These are phyloP conservation scores for Hymenopus coronatus DNA, from an alignment of 2,888 invertebrate species.

Conservation along the genomic window DNA sequence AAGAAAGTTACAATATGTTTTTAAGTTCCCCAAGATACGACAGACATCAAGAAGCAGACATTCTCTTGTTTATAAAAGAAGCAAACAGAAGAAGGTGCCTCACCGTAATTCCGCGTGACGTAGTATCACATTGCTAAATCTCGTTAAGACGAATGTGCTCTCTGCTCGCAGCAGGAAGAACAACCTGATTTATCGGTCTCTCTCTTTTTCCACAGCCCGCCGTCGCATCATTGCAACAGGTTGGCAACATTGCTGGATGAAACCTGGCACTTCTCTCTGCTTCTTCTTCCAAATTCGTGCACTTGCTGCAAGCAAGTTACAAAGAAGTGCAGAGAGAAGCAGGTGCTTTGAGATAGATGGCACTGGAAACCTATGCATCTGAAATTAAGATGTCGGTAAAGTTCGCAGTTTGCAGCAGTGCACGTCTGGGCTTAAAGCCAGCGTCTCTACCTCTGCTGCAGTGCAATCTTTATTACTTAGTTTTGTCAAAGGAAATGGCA, in stretches of 20 bases:
- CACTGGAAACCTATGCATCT: background rate
- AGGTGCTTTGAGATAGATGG: background rate
- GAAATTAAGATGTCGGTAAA: background rate
- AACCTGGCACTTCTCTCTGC: background rate
- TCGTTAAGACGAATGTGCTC: background rate
- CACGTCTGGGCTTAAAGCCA: background rate
- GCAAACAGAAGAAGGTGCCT: background rate
- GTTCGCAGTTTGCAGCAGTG: background rate
- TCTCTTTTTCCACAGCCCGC: background rate
- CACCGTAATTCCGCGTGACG: background rate
- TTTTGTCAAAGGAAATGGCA: too few relatives aligned
- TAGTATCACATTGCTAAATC: background rate
- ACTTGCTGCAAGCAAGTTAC: too few relatives aligned
- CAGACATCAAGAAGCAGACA: background rate
- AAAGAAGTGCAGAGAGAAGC: background rate
- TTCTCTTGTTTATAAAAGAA: background rate
- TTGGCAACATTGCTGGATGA: background rate
- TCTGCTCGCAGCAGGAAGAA: background rate
- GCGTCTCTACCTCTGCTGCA: background rate
- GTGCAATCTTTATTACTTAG: too few relatives aligned
- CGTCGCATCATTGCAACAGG: background rate
- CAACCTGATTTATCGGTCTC: background rate
- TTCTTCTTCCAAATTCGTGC: background rate
- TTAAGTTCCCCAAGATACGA: too few relatives aligned
- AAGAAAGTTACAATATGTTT: too few relatives aligned